These are phyloP conservation scores for Suillia variegata DNA, from an alignment of 2,888 invertebrate genomes.

Conservation along the genomic window DNA sequence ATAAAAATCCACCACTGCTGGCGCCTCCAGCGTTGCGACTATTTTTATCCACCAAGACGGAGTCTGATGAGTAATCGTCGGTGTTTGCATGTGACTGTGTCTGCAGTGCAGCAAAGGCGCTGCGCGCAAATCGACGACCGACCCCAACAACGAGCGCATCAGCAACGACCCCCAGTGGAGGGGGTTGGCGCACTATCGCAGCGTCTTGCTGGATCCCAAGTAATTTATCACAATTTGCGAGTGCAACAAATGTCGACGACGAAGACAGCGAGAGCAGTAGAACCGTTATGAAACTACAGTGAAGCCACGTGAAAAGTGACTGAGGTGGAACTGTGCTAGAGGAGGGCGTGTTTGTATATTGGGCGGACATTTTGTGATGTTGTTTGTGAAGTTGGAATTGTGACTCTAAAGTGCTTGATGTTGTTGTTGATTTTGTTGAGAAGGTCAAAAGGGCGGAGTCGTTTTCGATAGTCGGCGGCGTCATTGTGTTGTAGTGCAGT, in stretches of 20 bases:
- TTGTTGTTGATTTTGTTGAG: background rate
- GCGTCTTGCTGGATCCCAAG: background rate
- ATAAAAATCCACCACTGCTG: background rate
- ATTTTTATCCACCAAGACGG: background rate
- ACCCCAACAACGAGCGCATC: no score
- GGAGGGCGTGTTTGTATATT: background rate
- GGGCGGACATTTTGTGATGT: conserved; percentile 7
- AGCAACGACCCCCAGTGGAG: no score
- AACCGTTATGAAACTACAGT: conserved; percentile 19
- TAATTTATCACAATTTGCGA: conserved; percentile 15
- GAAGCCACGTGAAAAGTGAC: conserved; percentile 10
- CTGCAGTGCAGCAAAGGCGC: background rate
- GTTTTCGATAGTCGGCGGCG: conserved; percentile 17
- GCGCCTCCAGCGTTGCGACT: no score
- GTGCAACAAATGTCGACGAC: conserved; percentile 10
- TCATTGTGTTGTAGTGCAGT: conserved; percentile 16
- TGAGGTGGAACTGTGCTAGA: background rate
- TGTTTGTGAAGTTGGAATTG: background rate
- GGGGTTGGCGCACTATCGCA: no score
- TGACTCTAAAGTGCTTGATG: conserved; percentile 1
- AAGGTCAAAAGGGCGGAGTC: background rate
- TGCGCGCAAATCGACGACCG: background rate
- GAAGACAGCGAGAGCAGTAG: conserved; percentile 4
- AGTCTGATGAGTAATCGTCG: background rate
- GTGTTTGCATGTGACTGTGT: no score